Base-by-base conservation (phyloP, 2,797 vertebrate genomes). In the Darevskia nairensis region DNA sequence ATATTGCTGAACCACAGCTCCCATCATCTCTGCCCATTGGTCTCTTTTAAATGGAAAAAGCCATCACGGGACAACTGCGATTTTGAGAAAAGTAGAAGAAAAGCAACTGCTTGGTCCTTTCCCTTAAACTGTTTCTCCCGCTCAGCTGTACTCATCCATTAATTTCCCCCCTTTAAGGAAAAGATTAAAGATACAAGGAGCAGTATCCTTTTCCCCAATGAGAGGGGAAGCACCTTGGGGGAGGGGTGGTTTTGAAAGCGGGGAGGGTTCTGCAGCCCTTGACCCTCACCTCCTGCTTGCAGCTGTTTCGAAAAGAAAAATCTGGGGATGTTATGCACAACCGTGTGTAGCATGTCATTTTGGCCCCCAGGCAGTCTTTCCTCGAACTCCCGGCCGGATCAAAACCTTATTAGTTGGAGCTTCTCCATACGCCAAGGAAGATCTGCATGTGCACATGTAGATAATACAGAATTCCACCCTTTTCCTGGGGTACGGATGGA, bases 401-500 rank as follows among this genome's bases (percentile, higher is more conserved):
- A 61, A 76, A 88, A 83, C 74, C 64, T 64, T 35, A 8, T 69
- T 32, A 6, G 32, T 25, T 69, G 68, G 79, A 44, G 39, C 23
- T 87, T 69, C 81, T 84, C 81, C 41, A 83, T 64, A 25, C 64
- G 1, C 25, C 19, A 23, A 8, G 21, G 76, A 44, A 21, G 27
- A 32, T 44, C 50, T 3, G 72, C 8, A 35, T 19, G 72, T 39
- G 72, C 19, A 35, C 21, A 61, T 61, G 72, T 39, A 21, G 81
- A 39, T 50, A 32, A 13, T 8, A 39, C 44, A 35, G 76, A 64
- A 32, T 59, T 44, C 29, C 8, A 7, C 46, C 92, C 19, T 9
- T 59, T 89, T 80, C 90, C 3, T 44, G 44, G 85, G 88, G 89
- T 92, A 90, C 84, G 88, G 90, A 88, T 86, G 89, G 90, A 93